Base-by-base conservation (phyloP, 2,888 invertebrate species). In the Bellardia pandia region DNA sequence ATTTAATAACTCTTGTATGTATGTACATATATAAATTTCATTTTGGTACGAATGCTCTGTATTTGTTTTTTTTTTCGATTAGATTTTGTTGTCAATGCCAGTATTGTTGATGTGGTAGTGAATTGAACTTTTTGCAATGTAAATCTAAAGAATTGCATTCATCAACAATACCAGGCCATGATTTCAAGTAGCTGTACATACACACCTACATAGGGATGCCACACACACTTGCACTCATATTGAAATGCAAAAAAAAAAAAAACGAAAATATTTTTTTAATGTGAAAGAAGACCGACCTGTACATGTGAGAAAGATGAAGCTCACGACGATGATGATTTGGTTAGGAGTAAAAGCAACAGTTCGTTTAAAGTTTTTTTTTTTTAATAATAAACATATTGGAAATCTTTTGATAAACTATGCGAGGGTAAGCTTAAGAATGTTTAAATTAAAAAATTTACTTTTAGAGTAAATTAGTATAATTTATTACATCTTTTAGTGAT, bases 51-150 rank as follows among this genome's bases (percentile, higher is more conserved):
- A 71, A 71, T 62, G 58, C 42, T 58, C 9, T 30, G 7, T 56
- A 1, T 5, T 56, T 8, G 23, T 2, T 0, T 23, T 7, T 64
- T 68, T 78, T 77, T 75, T 72, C 78, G 77, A 82, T 86, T 84
- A 84, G 80, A 81, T 83, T 80, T 80, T 80, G 74, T 84, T 84
- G 72, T 81, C 86, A 84, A 80, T 86, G 45, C 40, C 51, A 37
- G 4, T 6, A 86, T 77, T 86, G 84, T 86, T 84, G 80, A 80
- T 83, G 83, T 86, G 71, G 69, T 69, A 40, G 48, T 78, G 74
- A 75, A 71, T 58, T 78, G 71, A 71, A 79, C n/a, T 77, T 62
- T 74, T 71, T 86, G 30, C 48, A 51, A 16, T 77, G 66, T 3
- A 64, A 76, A 71, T 71, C 45, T 66, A 45, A 82, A 86, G 53